Percentiles rank a stretch among this genome's conserved stretches.
Conservation (phyloP, 1,140 invertebrate genomes). For the Oryzaephilus surinamensis region DNA sequence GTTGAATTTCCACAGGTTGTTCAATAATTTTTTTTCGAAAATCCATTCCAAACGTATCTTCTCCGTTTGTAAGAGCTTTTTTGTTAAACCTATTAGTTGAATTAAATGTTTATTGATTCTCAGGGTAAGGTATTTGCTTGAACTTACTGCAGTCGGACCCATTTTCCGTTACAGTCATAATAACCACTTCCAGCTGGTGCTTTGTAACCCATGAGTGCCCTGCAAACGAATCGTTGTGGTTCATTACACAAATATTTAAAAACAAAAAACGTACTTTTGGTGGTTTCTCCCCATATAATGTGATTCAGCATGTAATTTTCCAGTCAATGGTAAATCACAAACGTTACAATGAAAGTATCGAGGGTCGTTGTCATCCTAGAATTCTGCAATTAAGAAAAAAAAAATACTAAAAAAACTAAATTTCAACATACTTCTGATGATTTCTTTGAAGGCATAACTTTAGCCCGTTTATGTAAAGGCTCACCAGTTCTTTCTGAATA, state of each 20-base stretch:
- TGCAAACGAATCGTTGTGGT: conserved; percentile 19
- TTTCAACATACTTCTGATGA: too few relatives aligned
- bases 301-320: conserved; percentile 37
- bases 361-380: conserved; percentile 26
- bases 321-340: conserved; percentile 38
- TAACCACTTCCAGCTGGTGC: conserved; percentile 33
- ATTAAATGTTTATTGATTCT: conserved; percentile 25
- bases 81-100: too few relatives aligned
- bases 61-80: too few relatives aligned
- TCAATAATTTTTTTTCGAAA: too few relatives aligned
- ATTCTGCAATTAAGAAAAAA: not conserved
- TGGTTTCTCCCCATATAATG: conserved; percentile 40
- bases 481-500: conserved; percentile 26
- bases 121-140: too few relatives aligned
- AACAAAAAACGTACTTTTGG: conserved; percentile 24
- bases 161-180: conserved; percentile 35
- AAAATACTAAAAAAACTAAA: too few relatives aligned
- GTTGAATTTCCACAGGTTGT: too few relatives aligned
- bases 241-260: not conserved
- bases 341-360: conserved; percentile 34
- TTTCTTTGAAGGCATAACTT: conserved; percentile 1
- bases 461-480: conserved; percentile 28
- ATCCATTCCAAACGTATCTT: conserved; percentile 22
- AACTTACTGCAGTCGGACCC: too few relatives aligned
- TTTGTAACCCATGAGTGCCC: conserved; percentile 21